A percentile compares a stretch with the other conserved stretches of the same genome.
Conservation (phyloP, 2,888 invertebrate genomes). For the Latrodectus hesperus region DNA sequence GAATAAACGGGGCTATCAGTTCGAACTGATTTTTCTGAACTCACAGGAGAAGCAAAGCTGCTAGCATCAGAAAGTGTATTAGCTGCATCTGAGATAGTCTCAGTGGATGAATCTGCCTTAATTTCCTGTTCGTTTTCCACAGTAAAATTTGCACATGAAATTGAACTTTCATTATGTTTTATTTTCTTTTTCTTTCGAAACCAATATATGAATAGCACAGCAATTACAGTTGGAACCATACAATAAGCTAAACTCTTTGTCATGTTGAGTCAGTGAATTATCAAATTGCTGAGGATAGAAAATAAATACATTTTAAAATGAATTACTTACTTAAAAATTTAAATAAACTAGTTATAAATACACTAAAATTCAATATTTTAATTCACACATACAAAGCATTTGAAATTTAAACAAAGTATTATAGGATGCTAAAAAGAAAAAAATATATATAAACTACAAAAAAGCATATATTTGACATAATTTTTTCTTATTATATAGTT, state of each 20-base stretch:
- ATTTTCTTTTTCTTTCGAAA: slow-evolving; percentile 62
- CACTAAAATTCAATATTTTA: no score
- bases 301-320: no score
- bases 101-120: not conserved
- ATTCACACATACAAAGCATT: no score
- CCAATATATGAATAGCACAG: slow-evolving; percentile 61
- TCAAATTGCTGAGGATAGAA: no score
- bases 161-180: not conserved
- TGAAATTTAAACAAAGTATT: no score
- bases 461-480: no score
- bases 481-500: no score
- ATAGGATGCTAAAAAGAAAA: no score
- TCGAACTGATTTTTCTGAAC: slow-evolving; percentile 44
- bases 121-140: not conserved
- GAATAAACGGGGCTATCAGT: not conserved
- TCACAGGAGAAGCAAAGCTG: slow-evolving; percentile 44
- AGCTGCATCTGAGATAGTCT: slow-evolving; percentile 30
- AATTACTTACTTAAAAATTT: no score
- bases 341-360: no score
- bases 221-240: slow-evolving; percentile 55
- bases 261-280: slow-evolving; percentile 15
- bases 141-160: not conserved
- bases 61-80: slow-evolving; percentile 58
- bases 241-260: slow-evolving; percentile 48
- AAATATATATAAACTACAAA: no score